phyloP scores from a whole-genome alignment of 2,113 vertebrate species.

The Apodemus speciosus region DNA sequence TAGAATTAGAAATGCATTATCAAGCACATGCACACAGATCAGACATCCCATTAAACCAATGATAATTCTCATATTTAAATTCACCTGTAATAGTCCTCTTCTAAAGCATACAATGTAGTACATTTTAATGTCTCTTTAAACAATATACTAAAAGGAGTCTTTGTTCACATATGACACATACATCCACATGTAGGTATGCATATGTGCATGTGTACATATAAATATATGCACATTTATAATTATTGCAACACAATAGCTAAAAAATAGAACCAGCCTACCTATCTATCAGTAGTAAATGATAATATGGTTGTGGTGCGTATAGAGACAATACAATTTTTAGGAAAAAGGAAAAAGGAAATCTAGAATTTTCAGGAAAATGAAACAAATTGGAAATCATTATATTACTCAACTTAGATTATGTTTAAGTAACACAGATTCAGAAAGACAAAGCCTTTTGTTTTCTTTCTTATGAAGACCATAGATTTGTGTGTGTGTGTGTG shows the following conservation, averaged over 20 bases:
- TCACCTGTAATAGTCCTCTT: conserved; percentile 8
- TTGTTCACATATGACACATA: not conserved
- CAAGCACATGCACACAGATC: not conserved
- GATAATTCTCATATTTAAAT: conserved; percentile 50
- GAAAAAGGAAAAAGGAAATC: not conserved
- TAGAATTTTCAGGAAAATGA: not conserved
- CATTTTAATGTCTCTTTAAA: conserved; percentile 45
- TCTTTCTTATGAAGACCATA: not conserved
- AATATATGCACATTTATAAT: not conserved
- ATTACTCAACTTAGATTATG: not conserved
- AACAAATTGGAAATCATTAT: not conserved
- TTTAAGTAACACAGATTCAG: not conserved
- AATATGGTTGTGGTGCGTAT: not conserved
- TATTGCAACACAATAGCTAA: not conserved
- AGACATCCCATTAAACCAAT: not conserved
- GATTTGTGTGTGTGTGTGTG: not conserved
- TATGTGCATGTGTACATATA: not conserved
- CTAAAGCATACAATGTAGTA: not conserved
- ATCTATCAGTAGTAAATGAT: not conserved
- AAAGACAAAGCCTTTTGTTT: not conserved
- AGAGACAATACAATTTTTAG: not conserved
- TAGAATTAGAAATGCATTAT: conserved; percentile 56
- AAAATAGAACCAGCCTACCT: not conserved
- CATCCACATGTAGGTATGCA: not conserved
- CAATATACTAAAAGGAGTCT: not conserved